Percentiles rank a stretch among this genome's conserved stretches.
phyloP scores from a whole-genome alignment of 2,888 invertebrate genomes.

The Yponomeuta cagnagella region DNA sequence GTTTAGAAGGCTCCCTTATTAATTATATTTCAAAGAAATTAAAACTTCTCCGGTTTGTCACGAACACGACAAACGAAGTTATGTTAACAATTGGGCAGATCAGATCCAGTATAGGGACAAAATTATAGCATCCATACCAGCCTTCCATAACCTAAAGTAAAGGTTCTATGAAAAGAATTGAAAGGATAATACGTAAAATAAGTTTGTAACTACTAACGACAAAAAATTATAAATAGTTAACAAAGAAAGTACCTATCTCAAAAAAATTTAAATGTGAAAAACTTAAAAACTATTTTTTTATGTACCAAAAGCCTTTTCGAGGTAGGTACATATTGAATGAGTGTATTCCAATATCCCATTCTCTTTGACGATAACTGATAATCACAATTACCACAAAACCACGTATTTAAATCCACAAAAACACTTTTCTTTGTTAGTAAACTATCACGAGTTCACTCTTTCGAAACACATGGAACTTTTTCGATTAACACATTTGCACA shows the following conservation, averaged over 20 bases:
- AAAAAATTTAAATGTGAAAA: no score
- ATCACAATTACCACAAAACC: conserved; percentile 11
- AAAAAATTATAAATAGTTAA: no score
- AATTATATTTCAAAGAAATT: not conserved
- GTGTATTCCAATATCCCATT: conserved; percentile 27
- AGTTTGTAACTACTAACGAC: no score
- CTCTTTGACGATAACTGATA: not conserved
- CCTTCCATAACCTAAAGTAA: no score
- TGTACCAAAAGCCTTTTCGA: no score
- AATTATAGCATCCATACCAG: not conserved
- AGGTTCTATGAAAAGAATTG: no score
- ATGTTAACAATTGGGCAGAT: not conserved
- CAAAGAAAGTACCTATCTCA: no score
- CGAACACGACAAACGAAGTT: not conserved
- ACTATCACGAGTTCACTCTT: conserved; percentile 8
- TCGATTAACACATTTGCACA: not conserved
- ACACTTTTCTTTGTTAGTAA: conserved; percentile 15
- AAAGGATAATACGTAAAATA: no score
- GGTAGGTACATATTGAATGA: conserved; percentile 12
- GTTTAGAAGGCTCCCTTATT: not conserved
- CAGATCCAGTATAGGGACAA: not conserved
- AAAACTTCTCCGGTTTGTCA: not conserved
- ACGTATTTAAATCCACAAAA: conserved; percentile 15
- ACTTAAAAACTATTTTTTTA: no score
- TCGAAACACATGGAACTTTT: not conserved